Evolutionary conservation across 2,888 invertebrate genomes (phyloP).

Genomic region (Geotrupes spiniger): DNA sequence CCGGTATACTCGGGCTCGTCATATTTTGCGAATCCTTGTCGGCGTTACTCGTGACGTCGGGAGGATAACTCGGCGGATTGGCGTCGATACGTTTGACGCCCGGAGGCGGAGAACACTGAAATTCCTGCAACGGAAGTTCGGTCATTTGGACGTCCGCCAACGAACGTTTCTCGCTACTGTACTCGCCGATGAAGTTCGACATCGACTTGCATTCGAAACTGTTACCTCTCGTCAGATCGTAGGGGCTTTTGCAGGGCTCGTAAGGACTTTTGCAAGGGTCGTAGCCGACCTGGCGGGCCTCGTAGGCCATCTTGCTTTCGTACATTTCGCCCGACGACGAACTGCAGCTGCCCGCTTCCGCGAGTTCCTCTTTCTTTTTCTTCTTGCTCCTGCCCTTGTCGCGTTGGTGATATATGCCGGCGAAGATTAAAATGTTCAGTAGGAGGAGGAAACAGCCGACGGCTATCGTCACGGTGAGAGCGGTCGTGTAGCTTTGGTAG

Average conservation of each 20-base stretch:
- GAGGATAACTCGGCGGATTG: slow-evolving; percentile 40
- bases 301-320: slow-evolving; percentile 52
- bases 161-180: slow-evolving; percentile 62
- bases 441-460: slow-evolving; percentile 80
- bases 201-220: slow-evolving; percentile 58
- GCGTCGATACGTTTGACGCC: slow-evolving; percentile 54
- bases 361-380: slow-evolving; percentile 73
- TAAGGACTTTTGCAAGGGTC: slow-evolving; percentile 29
- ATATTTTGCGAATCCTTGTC: slow-evolving; percentile 33
- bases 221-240: slow-evolving; percentile 55
- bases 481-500: slow-evolving; percentile 86
- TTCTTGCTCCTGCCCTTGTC: slow-evolving; percentile 61
- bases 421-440: slow-evolving; percentile 81
- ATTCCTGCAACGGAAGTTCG: slow-evolving; percentile 64
- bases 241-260: slow-evolving; percentile 44
- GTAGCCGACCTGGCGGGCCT: slow-evolving; percentile 28
- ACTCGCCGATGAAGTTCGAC: slow-evolving; percentile 61
- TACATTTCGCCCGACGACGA: slow-evolving; percentile 60
- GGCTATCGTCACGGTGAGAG: slow-evolving; percentile 82
- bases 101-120: slow-evolving; percentile 58
- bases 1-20: slow-evolving; percentile 54
- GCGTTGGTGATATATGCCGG: slow-evolving; percentile 83
- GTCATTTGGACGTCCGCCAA: slow-evolving; percentile 58
- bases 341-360: slow-evolving; percentile 56
- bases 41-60: slow-evolving; percentile 47